Percentiles rank a stretch among this genome's conserved stretches.
phyloP scores from a whole-genome alignment of 2,888 invertebrate species.

The Sinopyrophorus schimmeli region DNA sequence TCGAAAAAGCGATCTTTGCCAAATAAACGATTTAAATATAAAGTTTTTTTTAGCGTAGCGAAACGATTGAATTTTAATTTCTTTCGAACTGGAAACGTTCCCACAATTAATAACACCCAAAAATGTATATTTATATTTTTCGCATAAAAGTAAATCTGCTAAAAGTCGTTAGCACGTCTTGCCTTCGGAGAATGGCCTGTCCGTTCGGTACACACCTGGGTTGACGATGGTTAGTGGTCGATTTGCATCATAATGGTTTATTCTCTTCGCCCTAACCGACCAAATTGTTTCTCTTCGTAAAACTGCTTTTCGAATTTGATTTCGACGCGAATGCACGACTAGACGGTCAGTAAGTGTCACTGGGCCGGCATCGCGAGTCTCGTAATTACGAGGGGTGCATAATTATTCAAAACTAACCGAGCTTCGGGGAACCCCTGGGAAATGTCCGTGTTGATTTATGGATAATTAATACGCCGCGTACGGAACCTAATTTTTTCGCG shows the following conservation, averaged over 20 bases:
- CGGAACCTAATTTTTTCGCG: too few species aligned
- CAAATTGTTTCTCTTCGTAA: slow-evolving; percentile 22
- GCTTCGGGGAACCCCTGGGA: slow-evolving; percentile 35
- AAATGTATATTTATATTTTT: slow-evolving; percentile 7
- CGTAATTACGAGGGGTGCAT: slow-evolving; percentile 51
- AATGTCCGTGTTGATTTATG: slow-evolving; percentile 21
- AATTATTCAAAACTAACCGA: slow-evolving; percentile 43
- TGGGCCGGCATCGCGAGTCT: slow-evolving; percentile 45
- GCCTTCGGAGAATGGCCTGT: slow-evolving; percentile 51
- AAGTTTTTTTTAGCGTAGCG: background rate
- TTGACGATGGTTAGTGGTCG: slow-evolving; percentile 48
- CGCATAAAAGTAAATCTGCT: slow-evolving; percentile 46
- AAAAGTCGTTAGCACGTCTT: slow-evolving; percentile 52
- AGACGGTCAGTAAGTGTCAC: slow-evolving; percentile 49
- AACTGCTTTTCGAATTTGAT: slow-evolving; percentile 9
- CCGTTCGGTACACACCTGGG: slow-evolving; percentile 53
- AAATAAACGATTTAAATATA: slow-evolving; percentile 7
- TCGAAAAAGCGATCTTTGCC: too few species aligned
- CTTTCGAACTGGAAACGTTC: background rate
- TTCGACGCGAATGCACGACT: slow-evolving; percentile 36
- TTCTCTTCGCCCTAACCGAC: slow-evolving; percentile 28
- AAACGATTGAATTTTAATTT: slow-evolving; percentile 1
- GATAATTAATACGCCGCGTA: too few species aligned
- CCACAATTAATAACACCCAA: background rate
- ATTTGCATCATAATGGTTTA: slow-evolving; percentile 53